Conservation (phyloP, 2,888 invertebrate genomes). For the Andricus curvator region DNA sequence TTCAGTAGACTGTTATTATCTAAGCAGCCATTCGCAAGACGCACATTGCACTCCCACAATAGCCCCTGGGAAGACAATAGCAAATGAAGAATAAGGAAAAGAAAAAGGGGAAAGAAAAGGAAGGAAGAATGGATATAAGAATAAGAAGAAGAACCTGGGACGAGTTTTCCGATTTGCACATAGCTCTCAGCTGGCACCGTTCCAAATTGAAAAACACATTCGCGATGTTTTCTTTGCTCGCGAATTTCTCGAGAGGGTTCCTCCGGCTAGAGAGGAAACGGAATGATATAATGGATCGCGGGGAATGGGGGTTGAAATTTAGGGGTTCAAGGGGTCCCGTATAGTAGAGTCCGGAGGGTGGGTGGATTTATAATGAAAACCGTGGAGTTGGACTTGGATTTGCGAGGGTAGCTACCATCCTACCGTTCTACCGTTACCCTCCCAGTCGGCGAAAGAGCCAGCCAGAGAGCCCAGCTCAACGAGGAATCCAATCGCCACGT, state of each 20-base stretch:
- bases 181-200: constrained; percentile 68
- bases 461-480: constrained; percentile 60
- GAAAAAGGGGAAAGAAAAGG: not conserved
- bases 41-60: constrained; percentile 17
- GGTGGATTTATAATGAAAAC: constrained; percentile 78
- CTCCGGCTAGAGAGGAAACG: constrained; percentile 61
- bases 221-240: constrained; percentile 72
- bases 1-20: constrained; percentile 37
- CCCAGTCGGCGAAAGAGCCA: constrained; percentile 55
- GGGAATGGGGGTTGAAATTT: constrained; percentile 75
- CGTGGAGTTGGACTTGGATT: constrained; percentile 76
- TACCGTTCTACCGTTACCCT: constrained; percentile 49
- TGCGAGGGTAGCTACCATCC: constrained; percentile 71
- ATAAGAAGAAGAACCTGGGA: constrained; percentile 55
- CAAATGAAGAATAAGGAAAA: not conserved
- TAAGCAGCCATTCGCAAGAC: constrained; percentile 14
- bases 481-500: constrained; percentile 76
- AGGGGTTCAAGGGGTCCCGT: constrained; percentile 65
- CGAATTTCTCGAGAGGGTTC: constrained; percentile 60
- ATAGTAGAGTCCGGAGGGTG: constrained; percentile 60
- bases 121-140: constrained; percentile 42
- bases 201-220: constrained; percentile 78
- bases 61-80: constrained; percentile 2
- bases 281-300: constrained; percentile 75
- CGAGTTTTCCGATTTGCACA: constrained; percentile 57